phyloP scores from a whole-genome alignment of 2,113 vertebrate species.

The Enhydra lutris region DNA sequence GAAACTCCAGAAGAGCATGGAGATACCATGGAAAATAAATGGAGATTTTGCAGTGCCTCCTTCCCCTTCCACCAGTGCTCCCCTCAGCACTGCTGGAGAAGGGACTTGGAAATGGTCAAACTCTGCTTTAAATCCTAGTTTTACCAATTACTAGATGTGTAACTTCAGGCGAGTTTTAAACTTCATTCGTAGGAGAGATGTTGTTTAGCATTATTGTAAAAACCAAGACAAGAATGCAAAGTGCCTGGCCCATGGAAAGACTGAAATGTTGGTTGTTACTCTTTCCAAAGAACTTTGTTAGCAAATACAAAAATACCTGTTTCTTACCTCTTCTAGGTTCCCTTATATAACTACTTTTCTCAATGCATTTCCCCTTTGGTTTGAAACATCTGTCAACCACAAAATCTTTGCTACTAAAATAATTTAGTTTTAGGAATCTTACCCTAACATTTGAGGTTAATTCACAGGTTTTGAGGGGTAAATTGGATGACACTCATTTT shows the following conservation, averaged over 20 bases:
- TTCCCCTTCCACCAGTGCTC: accelerated
- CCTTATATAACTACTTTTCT: background rate
- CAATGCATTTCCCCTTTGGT: background rate
- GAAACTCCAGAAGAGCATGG: background rate
- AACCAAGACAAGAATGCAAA: background rate
- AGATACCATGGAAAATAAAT: background rate
- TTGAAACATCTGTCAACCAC: background rate
- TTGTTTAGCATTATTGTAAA: background rate
- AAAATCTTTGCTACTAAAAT: conserved; percentile 3
- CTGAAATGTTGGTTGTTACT: background rate
- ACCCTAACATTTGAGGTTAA: background rate
- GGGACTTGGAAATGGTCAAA: background rate
- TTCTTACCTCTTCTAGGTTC: background rate
- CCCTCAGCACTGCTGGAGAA: background rate
- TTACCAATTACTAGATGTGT: background rate
- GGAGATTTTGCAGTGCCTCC: background rate
- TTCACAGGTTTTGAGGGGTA: background rate
- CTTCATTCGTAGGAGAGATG: background rate
- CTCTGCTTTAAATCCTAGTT: background rate
- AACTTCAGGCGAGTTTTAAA: background rate
- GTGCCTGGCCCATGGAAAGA: background rate
- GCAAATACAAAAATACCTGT: background rate
- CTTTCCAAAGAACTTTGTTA: background rate
- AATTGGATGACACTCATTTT: background rate
- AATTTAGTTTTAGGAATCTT: background rate